Evolutionary conservation across 2,797 vertebrate genomes (phyloP).

Genomic region (Eulemur coronatus): DNA sequence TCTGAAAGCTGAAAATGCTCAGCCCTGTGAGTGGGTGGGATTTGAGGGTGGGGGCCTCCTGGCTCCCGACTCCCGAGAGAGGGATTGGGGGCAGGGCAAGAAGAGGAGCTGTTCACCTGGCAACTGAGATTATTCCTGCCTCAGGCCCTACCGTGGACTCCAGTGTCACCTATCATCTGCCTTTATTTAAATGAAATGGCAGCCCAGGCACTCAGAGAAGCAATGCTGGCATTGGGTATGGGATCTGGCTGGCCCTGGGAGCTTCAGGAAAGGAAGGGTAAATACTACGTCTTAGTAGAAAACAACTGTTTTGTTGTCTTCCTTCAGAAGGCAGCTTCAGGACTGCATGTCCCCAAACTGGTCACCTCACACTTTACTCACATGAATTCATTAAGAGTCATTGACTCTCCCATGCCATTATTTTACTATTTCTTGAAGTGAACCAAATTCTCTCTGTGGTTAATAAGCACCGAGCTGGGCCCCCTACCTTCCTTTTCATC

Average conservation of each 20-base stretch:
- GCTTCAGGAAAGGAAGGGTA: background rate
- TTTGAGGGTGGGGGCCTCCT: background rate
- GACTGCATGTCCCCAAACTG: slow-evolving; percentile 31
- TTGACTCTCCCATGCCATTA: slow-evolving; percentile 64
- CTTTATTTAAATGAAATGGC: slow-evolving; percentile 20
- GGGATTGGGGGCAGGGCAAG: background rate
- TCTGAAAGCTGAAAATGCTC: background rate
- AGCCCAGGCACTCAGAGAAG: background rate
- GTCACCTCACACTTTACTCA: slow-evolving; percentile 62
- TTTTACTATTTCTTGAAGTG: slow-evolving; percentile 73
- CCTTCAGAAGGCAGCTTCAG: slow-evolving; percentile 21
- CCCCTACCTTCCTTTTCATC: slow-evolving; percentile 77
- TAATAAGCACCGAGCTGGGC: slow-evolving; percentile 75
- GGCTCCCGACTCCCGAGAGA: background rate
- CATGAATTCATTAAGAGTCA: slow-evolving; percentile 63
- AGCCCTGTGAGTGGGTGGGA: background rate
- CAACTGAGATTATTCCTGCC: background rate
- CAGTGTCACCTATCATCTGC: background rate
- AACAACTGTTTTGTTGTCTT: slow-evolving; percentile 45
- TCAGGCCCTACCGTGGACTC: background rate
- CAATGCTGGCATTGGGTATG: background rate
- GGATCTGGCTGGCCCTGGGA: background rate
- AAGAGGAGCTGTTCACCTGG: background rate
- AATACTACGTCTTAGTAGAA: slow-evolving; percentile 27
- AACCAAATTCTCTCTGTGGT: slow-evolving; percentile 75